Conservation (phyloP, 2,113 vertebrate species). For the Otolemur garnettii region DNA sequence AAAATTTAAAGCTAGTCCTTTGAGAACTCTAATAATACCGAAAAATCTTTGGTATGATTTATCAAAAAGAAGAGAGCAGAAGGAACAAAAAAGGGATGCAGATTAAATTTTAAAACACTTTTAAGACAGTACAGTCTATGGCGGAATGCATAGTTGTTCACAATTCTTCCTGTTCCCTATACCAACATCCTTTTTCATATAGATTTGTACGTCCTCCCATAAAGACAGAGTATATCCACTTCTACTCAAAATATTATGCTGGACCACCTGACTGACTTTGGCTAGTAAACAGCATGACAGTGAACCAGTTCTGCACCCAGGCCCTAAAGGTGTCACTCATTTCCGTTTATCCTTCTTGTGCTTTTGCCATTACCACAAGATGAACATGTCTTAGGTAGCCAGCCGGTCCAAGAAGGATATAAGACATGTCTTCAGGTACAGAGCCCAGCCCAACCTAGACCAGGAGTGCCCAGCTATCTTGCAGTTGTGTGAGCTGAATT, state of each 20-base stretch:
- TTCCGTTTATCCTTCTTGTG: not conserved
- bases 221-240: not conserved
- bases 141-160: not conserved
- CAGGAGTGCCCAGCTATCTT: not conserved
- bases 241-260: not conserved
- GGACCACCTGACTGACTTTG: not conserved
- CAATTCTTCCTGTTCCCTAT: not conserved
- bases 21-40: not conserved
- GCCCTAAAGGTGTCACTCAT: not conserved
- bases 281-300: not conserved
- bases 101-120: not conserved
- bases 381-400: not conserved
- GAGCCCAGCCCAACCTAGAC: not conserved
- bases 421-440: not conserved
- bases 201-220: not conserved
- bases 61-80: not conserved
- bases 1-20: not conserved
- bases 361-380: not conserved
- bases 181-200: not conserved
- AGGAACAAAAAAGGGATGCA: not conserved
- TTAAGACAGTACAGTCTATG: not conserved
- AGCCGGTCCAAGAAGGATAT: not conserved
- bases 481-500: not conserved
- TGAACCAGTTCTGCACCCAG: not conserved
- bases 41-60: not conserved